A percentile compares a stretch with the other conserved stretches of the same genome.
Conservation (phyloP, 2,888 invertebrate genomes). For the Dexiosoma caninum region DNA sequence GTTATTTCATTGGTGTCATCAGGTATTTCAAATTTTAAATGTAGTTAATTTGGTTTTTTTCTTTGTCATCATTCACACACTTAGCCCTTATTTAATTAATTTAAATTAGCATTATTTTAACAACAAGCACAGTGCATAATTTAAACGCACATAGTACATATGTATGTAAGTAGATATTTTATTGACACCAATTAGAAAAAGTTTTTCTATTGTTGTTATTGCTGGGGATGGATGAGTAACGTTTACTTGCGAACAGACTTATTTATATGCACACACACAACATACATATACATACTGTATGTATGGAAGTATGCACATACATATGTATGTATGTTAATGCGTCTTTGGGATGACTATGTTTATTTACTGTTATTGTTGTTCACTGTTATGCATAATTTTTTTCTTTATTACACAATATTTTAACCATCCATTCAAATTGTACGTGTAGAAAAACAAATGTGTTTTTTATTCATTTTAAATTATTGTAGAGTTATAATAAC, state of each 20-base stretch:
- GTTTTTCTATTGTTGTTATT: slow-evolving; percentile 8
- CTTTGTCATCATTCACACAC: slow-evolving; percentile 11
- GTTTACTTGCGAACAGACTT: too few relatives aligned
- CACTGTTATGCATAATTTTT: neutral
- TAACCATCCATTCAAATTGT: slow-evolving; percentile 21
- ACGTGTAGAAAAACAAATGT: slow-evolving; percentile 51
- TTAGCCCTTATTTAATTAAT: slow-evolving; percentile 54
- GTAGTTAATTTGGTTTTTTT: neutral
- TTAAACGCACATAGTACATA: slow-evolving; percentile 31
- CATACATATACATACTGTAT: too few relatives aligned
- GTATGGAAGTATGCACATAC: too few relatives aligned
- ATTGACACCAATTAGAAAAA: slow-evolving; percentile 48
- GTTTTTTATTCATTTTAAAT: slow-evolving; percentile 5
- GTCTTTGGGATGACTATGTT: slow-evolving; percentile 26
- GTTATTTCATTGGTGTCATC: slow-evolving; percentile 18
- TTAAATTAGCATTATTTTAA: slow-evolving; percentile 49
- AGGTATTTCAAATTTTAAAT: slow-evolving; percentile 25
- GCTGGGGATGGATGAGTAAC: slow-evolving; percentile 18
- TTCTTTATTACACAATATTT: slow-evolving; percentile 56
- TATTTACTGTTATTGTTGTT: slow-evolving; percentile 5
- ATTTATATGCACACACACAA: too few relatives aligned
- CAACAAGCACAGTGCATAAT: neutral
- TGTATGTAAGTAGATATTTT: too few relatives aligned
- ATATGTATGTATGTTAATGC: slow-evolving; percentile 29
- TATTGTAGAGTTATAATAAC: slow-evolving; percentile 26